Conservation (phyloP, 2,797 vertebrate species). For the Naso thynnoides region DNA sequence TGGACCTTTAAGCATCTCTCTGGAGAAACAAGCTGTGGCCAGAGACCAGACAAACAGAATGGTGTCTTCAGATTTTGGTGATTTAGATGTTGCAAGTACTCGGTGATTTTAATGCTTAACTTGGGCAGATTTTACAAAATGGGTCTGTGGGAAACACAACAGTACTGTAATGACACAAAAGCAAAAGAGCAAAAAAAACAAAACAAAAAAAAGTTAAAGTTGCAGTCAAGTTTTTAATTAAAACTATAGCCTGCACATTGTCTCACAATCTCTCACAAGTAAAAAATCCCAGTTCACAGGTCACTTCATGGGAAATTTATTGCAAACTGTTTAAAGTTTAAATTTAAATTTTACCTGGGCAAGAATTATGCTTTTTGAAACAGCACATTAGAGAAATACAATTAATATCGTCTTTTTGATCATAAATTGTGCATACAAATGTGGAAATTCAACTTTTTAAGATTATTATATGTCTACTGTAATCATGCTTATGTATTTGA, state of each 20-base stretch:
- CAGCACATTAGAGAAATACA: background rate
- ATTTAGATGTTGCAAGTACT: background rate
- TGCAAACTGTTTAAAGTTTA: no score
- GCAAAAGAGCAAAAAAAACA: background rate
- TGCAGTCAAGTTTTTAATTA: background rate
- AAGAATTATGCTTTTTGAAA: background rate
- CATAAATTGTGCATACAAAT: background rate
- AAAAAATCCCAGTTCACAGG: background rate
- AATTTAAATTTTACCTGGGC: background rate
- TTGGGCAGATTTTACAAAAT: conserved; percentile 3
- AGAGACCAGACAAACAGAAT: background rate
- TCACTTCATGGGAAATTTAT: background rate
- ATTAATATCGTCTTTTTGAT: background rate
- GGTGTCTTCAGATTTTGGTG: background rate
- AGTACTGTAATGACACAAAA: no score
- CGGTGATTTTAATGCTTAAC: background rate
- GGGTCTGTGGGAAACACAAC: no score
- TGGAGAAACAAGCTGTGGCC: background rate
- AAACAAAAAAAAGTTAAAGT: background rate
- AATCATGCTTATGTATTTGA: conserved; percentile 26
- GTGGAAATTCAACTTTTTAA: background rate
- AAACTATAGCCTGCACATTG: background rate
- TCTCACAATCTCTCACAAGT: background rate
- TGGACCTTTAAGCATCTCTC: background rate
- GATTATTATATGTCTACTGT: conserved; percentile 3